Evolutionary conservation across 2,888 invertebrate species (phyloP), one percentile per base, ranked within the genome.

Genomic region (Trichopria drosophilae): DNA sequence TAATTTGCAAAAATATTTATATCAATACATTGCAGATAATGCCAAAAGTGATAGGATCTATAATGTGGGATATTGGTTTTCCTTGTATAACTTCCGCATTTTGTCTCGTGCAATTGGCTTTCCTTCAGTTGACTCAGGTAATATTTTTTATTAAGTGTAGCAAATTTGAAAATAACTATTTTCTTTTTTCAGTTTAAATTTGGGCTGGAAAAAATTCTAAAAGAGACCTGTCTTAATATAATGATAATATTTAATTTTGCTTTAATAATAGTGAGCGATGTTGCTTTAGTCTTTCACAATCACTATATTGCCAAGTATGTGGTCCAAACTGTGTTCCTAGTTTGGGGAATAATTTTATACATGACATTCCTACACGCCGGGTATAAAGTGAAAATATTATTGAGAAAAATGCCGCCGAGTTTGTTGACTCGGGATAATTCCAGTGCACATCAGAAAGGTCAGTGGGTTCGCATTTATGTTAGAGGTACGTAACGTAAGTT

Each of bases 11-110:
- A 29, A 16, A 26, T 16, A 20, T 10, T n/a, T 36, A 36, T 36
- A 32, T 16, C 13, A 9, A 41, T 36, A 50, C 23, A 16, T 67
- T 68, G 2, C 66, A 79, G 76, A 73, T 71, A 41, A 73, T 82
- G 72, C 80, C 82, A 31, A 73, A 72, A 58, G 72, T 79, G 31
- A 68, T 81, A 57, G 77, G 78, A 16, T 76, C 78, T 34, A 74
- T 81, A 51, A 67, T 81, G 55, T 81, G 80, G 78, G 81, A 81
- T 62, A 67, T 81, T 42, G 81, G 81, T 53, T 81, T 79, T 65
- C 82, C 82, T 9, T 79, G 80, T 63, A 74, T 82, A 51, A 78
- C 80, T 39, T 80, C 81, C 28, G 80, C 81, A 28, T 81, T 82
- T 67, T 78, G 80, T 55, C 75, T 82, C 45, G 76, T 82, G 54